Percentiles rank a stretch among this genome's conserved stretches.
phyloP scores from a whole-genome alignment of 2,797 vertebrate species.

The Toxotes lorentzi region DNA sequence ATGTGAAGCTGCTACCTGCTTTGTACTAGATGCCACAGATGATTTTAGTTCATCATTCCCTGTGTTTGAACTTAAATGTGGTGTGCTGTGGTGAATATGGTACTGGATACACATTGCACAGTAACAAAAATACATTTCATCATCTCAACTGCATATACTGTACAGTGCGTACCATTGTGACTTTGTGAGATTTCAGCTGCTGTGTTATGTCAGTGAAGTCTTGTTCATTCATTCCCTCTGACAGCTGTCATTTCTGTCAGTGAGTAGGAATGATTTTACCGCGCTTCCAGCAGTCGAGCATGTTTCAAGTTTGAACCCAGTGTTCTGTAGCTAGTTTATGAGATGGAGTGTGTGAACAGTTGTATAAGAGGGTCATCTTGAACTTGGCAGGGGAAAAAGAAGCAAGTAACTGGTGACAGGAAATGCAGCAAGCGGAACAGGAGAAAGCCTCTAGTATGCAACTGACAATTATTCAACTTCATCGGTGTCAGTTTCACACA shows the following conservation, averaged over 20 bases:
- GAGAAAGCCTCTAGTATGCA: slow-evolving; percentile 17
- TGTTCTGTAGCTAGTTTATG: slow-evolving; percentile 53
- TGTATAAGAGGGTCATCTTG: slow-evolving; percentile 35
- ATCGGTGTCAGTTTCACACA: slow-evolving; percentile 12
- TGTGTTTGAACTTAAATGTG: background rate
- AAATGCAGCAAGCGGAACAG: slow-evolving; percentile 16
- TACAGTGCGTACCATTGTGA: background rate
- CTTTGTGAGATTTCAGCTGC: slow-evolving; percentile 23
- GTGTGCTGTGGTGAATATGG: background rate
- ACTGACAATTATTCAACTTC: slow-evolving; percentile 11
- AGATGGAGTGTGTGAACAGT: slow-evolving; percentile 60
- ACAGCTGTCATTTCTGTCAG: slow-evolving; percentile 69
- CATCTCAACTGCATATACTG: background rate
- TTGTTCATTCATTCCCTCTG: slow-evolving; percentile 44
- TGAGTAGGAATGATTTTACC: slow-evolving; percentile 45
- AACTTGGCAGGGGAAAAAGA: slow-evolving; percentile 31
- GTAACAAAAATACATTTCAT: slow-evolving; percentile 21
- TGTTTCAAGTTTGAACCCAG: slow-evolving; percentile 38
- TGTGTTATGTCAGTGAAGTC: slow-evolving; percentile 19
- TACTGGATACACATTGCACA: background rate
- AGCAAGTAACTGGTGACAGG: background rate
- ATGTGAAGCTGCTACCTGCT: slow-evolving; percentile 16
- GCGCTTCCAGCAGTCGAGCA: slow-evolving; percentile 40
- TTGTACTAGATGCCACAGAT: background rate
- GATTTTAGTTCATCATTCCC: background rate